Evolutionary conservation across 2,888 invertebrate species (phyloP).

Genomic region (Cephus runcator): DNA sequence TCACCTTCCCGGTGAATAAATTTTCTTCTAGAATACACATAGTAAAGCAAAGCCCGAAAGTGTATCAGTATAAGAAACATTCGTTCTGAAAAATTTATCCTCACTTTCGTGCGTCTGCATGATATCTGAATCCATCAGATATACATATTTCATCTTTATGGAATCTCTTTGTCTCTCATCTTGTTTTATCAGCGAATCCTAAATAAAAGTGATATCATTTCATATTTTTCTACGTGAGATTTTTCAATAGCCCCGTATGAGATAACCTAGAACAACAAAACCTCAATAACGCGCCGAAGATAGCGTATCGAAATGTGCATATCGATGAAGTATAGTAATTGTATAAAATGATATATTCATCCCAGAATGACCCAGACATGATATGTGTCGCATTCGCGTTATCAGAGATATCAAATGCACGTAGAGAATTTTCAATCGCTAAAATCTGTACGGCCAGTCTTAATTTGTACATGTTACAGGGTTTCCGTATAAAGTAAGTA

Average conservation of each 20-base stretch:
- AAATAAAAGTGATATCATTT: background rate
- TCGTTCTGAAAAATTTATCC: background rate
- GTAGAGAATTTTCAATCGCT: too few relatives aligned
- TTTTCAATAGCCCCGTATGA: background rate
- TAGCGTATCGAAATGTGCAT: background rate
- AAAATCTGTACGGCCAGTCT: too few relatives aligned
- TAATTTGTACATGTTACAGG: too few relatives aligned
- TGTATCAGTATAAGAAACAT: background rate
- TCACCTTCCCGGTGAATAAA: background rate
- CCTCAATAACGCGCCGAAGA: background rate
- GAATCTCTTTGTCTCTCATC: background rate
- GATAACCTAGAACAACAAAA: background rate
- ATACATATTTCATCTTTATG: background rate
- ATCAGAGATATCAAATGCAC: background rate
- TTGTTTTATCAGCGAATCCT: background rate
- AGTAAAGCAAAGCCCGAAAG: background rate
- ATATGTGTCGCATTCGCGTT: background rate
- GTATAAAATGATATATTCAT: background rate
- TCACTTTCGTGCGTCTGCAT: background rate
- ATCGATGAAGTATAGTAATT: background rate
- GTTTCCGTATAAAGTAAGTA: too few relatives aligned
- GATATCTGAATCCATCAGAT: background rate
- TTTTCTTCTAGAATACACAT: background rate
- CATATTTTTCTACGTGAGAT: background rate
- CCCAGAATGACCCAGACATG: background rate